Conservation (phyloP, 1,140 invertebrate genomes). For the Neoseiulus cucumeris region DNA sequence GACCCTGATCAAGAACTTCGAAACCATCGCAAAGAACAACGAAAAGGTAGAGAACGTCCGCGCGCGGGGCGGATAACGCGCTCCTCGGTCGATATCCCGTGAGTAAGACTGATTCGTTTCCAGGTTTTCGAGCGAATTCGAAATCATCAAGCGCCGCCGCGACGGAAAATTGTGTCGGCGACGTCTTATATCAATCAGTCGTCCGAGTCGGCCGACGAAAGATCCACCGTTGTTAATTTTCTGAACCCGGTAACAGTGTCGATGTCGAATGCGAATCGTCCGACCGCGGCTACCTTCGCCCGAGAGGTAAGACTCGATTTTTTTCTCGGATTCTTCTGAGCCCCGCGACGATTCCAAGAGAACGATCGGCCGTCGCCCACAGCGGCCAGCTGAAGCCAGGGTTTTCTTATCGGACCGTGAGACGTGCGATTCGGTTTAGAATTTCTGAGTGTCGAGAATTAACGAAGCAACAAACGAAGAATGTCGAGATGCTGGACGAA, state of each 20-base stretch:
- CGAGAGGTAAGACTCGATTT: background rate
- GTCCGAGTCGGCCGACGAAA: background rate
- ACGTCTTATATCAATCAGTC: background rate
- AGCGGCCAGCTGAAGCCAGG: too few species aligned
- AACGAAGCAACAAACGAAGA: too few species aligned
- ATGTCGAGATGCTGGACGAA: too few species aligned
- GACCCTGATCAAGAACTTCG: background rate
- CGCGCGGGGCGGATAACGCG: too few species aligned
- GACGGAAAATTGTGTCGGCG: background rate
- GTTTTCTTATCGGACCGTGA: too few species aligned
- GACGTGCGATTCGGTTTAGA: too few species aligned
- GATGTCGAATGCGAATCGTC: background rate
- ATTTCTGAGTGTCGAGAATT: too few species aligned
- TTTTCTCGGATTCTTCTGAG: too few species aligned
- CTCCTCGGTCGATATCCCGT: too few species aligned
- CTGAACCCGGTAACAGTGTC: constrained; percentile 2
- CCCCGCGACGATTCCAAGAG: too few species aligned
- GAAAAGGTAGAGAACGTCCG: background rate
- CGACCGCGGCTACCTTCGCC: background rate
- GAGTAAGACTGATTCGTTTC: background rate
- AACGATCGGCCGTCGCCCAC: too few species aligned
- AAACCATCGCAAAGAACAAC: constrained; percentile 1
- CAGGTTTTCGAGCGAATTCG: constrained; percentile 3
- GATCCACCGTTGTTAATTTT: background rate
- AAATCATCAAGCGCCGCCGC: background rate